phyloP scores from a whole-genome alignment of 2,113 vertebrate species.

The Eolophus roseicapilla region DNA sequence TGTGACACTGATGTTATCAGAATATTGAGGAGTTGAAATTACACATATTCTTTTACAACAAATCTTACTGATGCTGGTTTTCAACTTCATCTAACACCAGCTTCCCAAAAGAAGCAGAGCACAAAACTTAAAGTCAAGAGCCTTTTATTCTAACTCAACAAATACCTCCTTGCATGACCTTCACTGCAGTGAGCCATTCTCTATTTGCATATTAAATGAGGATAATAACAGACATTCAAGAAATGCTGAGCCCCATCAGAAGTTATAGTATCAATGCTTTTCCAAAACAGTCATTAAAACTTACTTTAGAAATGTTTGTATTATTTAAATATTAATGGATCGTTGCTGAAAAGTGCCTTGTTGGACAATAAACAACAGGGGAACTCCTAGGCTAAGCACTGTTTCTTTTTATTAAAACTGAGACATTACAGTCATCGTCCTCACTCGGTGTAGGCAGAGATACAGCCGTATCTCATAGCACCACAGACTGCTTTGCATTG shows the following conservation, averaged over 20 bases:
- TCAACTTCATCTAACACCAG: not conserved
- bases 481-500: not conserved
- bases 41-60: not conserved
- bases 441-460: accelerated
- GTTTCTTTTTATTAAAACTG: not conserved
- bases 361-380: not conserved
- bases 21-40: not conserved
- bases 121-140: not conserved
- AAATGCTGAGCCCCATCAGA: conserved; percentile 11
- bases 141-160: not conserved
- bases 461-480: accelerated
- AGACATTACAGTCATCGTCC: not conserved
- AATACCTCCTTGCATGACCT: not conserved
- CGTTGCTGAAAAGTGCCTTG: not conserved
- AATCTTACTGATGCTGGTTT: not conserved
- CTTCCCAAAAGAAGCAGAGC: not conserved
- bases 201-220: conserved; percentile 52
- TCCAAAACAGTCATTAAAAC: not conserved
- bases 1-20: not conserved
- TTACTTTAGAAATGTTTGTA: not conserved
- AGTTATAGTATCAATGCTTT: conserved; percentile 8
- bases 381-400: not conserved
- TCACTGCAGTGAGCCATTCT: not conserved
- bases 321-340: not conserved
- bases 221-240: conserved; percentile 45